These are phyloP conservation scores for Acrocephalus arundinaceus DNA, from an alignment of 2,113 vertebrate species.

Conservation along the genomic window DNA sequence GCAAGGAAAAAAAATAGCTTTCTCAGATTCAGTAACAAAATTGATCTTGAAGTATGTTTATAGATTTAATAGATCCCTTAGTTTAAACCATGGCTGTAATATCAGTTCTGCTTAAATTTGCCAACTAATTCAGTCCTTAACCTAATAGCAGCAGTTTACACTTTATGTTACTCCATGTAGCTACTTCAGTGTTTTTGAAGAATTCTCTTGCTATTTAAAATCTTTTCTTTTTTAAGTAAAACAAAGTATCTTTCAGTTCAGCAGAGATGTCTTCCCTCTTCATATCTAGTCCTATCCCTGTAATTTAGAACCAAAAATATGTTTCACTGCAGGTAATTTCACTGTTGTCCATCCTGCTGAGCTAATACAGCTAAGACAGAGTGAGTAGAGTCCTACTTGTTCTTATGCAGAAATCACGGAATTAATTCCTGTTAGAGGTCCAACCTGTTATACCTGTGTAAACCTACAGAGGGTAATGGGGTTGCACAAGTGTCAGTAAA, in stretches of 20 bases:
- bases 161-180: not conserved
- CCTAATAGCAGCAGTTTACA: not conserved
- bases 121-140: not conserved
- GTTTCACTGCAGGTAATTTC: not conserved
- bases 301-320: not conserved
- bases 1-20: not conserved
- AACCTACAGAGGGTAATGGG: constrained; percentile 52
- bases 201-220: not conserved
- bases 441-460: constrained; percentile 61
- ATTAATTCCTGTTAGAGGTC: constrained; percentile 52
- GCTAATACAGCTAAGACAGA: not conserved
- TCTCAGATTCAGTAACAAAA: not conserved
- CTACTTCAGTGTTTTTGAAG: not conserved
- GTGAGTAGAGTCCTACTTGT: not conserved
- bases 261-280: not conserved
- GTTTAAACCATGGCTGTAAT: not conserved
- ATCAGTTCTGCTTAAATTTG: not conserved
- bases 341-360: not conserved
- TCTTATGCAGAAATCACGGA: constrained; percentile 28
- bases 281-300: not conserved
- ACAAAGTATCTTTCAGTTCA: not conserved
- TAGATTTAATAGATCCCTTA: not conserved
- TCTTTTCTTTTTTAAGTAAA: not conserved
- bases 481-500: constrained; percentile 55
- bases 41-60: not conserved